A percentile compares a stretch with the other conserved stretches of the same genome.
Evolutionary conservation across 2,888 invertebrate genomes (phyloP).

Genomic region (Drosophila anomalipes): DNA sequence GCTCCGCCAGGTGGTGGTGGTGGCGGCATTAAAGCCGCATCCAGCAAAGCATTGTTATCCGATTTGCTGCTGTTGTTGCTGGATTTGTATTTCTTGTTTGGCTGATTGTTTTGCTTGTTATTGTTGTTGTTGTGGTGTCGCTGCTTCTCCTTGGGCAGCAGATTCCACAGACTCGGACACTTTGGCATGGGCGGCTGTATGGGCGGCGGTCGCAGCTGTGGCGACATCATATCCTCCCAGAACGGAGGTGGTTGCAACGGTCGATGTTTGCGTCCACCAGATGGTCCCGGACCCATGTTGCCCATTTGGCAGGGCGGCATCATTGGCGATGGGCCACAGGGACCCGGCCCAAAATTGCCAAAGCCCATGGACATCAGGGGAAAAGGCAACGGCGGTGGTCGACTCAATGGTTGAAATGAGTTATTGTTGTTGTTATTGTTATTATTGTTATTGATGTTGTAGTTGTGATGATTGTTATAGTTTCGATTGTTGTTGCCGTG

Average conservation of each 20-base stretch:
- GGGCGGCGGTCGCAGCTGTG: constrained; percentile 60
- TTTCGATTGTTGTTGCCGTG: constrained; percentile 21
- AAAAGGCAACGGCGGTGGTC: constrained; percentile 66
- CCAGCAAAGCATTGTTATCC: constrained; percentile 25
- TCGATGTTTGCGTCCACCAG: constrained; percentile 33
- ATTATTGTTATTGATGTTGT: constrained; percentile 39
- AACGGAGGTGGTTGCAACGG: constrained; percentile 71
- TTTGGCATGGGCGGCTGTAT: constrained; percentile 74
- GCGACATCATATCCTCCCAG: constrained; percentile 75
- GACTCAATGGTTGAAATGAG: constrained; percentile 41
- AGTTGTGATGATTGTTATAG: constrained; percentile 24
- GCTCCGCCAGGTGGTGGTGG: constrained; percentile 48
- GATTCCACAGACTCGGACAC: constrained; percentile 69
- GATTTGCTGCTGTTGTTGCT: constrained; percentile 16
- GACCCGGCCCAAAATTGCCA: constrained; percentile 53
- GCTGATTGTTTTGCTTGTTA: constrained; percentile 29
- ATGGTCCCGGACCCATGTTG: constrained; percentile 20
- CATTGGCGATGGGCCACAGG: constrained; percentile 41
- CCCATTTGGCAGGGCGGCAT: constrained; percentile 40
- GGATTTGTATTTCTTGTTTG: constrained; percentile 40
- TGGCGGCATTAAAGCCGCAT: constrained; percentile 57
- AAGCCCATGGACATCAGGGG: constrained; percentile 60
- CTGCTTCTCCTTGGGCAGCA: constrained; percentile 63
- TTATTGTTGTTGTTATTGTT: constrained; percentile 32
- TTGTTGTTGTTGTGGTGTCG: constrained; percentile 7